These are phyloP conservation scores for Hemicentrotus pulcherrimus DNA, from an alignment of 35 echinoderm and acorn worm genomes.

Conservation along the genomic window DNA sequence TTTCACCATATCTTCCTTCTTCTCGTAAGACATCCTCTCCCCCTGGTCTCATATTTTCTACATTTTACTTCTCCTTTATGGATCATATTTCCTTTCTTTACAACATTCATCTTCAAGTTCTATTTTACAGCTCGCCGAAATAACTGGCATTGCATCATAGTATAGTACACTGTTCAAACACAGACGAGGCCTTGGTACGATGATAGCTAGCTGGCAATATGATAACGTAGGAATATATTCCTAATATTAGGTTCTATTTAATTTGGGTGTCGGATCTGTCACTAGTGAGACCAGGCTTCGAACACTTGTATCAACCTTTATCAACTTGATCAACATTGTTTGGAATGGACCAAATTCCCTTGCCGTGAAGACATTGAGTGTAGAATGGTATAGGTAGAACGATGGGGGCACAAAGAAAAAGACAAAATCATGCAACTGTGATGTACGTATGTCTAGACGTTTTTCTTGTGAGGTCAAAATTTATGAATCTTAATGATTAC, in stretches of 20 bases:
- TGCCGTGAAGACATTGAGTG: neutral
- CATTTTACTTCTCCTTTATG: too few relatives aligned
- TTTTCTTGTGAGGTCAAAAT: too few relatives aligned
- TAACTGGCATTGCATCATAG: neutral
- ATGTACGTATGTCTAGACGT: too few relatives aligned
- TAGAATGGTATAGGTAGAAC: neutral
- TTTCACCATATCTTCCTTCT: neutral
- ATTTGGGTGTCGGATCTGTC: slow-evolving; percentile 8
- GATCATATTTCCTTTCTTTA: neutral
- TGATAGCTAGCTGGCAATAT: neutral
- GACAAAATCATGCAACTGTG: too few relatives aligned
- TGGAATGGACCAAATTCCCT: neutral
- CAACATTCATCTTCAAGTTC: neutral
- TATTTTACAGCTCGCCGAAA: neutral
- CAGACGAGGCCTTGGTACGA: neutral
- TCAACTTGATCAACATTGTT: slow-evolving; percentile 12
- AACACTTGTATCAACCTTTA: slow-evolving; percentile 20
- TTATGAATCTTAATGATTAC: too few relatives aligned
- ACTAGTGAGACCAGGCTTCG: neutral
- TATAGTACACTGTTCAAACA: neutral
- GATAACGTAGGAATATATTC: slow-evolving; percentile 40
- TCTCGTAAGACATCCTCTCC: neutral
- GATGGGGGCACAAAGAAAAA: neutral
- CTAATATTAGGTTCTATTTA: slow-evolving; percentile 36
- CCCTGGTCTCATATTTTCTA: too few relatives aligned